Evolutionary conservation across 2,113 vertebrate species (phyloP).

Genomic region (Gasterosteus aculeatus): DNA sequence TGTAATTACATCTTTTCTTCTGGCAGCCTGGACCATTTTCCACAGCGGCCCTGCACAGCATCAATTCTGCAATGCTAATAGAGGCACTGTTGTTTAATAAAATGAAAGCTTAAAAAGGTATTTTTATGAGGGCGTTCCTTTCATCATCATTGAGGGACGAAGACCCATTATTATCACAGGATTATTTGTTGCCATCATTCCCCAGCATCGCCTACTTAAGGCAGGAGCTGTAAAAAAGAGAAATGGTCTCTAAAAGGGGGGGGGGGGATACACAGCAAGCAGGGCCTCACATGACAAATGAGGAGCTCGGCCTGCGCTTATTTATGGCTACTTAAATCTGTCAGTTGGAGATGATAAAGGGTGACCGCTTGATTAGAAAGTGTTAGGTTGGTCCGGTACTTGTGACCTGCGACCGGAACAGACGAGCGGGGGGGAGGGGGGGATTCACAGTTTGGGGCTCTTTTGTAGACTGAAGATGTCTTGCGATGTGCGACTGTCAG

Average conservation of each 20-base stretch:
- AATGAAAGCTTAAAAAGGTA: conserved; percentile 64
- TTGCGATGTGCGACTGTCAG: conserved; percentile 12
- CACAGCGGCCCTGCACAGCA: conserved; percentile 8
- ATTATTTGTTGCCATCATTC: conserved; percentile 75
- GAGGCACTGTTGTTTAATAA: conserved; percentile 59
- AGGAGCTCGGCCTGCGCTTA: conserved; percentile 63
- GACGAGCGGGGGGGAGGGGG: conserved; percentile 52
- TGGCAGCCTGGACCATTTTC: conserved; percentile 30
- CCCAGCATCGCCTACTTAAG: conserved; percentile 63
- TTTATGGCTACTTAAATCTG: conserved; percentile 79
- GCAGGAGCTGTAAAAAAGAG: conserved; percentile 75
- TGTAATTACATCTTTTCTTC: conserved; percentile 44
- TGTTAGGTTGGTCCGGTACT: conserved; percentile 56
- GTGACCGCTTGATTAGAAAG: conserved; percentile 78
- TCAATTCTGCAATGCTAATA: conserved; percentile 48
- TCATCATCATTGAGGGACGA: conserved; percentile 60
- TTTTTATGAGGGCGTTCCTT: conserved; percentile 56
- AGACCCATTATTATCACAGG: conserved; percentile 68
- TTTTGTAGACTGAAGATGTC: conserved; percentile 33
- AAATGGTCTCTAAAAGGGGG: conserved; percentile 66
- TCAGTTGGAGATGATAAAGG: conserved; percentile 73
- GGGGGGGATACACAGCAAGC: conserved; percentile 68
- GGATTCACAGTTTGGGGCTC: conserved; percentile 29
- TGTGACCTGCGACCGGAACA: conserved; percentile 58
- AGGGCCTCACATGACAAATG: conserved; percentile 72